Percentiles rank a stretch among this genome's conserved stretches.
Evolutionary conservation across 2,797 vertebrate species (phyloP).

Genomic region (Macroramphosus scolopax): DNA sequence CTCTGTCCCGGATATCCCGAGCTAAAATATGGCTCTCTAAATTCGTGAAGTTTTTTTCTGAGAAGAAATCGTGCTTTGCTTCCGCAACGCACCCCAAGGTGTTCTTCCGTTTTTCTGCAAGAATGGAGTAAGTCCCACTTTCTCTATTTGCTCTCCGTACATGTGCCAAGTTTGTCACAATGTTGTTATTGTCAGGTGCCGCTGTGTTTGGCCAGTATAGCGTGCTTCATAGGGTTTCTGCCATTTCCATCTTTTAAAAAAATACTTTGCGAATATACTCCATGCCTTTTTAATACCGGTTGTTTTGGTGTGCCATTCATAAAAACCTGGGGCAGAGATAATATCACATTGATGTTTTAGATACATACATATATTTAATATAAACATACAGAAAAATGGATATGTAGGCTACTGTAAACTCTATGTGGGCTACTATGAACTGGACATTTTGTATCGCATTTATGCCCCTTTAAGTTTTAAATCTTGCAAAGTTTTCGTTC

Average conservation of each 20-base stretch:
- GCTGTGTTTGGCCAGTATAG: no score
- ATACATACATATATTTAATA: no score
- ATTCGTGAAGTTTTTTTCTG: conserved; percentile 54
- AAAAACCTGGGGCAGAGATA: no score
- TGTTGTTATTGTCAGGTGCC: background rate
- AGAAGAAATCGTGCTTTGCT: conserved; percentile 80
- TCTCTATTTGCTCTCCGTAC: conserved; percentile 14
- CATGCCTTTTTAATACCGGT: no score
- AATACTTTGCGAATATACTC: no score
- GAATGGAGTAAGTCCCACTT: conserved; percentile 83
- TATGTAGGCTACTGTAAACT: background rate
- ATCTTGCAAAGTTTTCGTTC: conserved; percentile 2
- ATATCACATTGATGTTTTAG: no score
- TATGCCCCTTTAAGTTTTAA: background rate
- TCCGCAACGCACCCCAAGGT: conserved; percentile 80
- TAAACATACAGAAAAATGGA: no score
- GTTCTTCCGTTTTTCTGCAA: conserved; percentile 75
- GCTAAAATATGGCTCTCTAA: conserved; percentile 79
- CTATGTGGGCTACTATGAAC: background rate
- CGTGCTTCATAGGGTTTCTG: no score
- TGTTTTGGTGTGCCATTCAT: no score
- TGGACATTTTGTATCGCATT: background rate
- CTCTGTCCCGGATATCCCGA: conserved; percentile 65
- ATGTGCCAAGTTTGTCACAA: conserved; percentile 24
- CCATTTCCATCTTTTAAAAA: no score